phyloP scores from a whole-genome alignment of 53 echinoderm and acorn worm genomes.

The Patiria pectinifera region DNA sequence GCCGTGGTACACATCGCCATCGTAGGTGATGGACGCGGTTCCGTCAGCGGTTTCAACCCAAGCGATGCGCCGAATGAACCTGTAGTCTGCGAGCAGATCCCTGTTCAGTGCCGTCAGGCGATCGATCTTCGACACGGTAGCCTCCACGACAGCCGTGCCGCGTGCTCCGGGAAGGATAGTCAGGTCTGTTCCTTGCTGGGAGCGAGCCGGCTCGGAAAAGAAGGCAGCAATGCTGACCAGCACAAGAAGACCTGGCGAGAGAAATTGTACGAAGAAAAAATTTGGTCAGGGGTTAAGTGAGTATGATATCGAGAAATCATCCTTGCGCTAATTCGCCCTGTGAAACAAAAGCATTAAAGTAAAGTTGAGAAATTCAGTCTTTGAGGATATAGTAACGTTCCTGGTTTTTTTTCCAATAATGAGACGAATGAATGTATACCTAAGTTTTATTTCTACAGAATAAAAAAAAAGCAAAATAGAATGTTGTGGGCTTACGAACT shows the following conservation, averaged over 20 bases:
- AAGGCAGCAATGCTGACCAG: background rate
- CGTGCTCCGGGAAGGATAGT: background rate
- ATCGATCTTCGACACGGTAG: background rate
- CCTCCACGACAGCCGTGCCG: background rate
- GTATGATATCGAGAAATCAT: too few relatives aligned
- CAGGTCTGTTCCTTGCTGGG: background rate
- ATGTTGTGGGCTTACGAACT: too few relatives aligned
- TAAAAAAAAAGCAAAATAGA: too few relatives aligned
- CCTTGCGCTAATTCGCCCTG: too few relatives aligned
- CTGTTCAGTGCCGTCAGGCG: background rate
- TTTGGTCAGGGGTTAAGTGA: too few relatives aligned
- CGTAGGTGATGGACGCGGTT: background rate
- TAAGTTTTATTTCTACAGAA: too few relatives aligned
- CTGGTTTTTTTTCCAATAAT: too few relatives aligned
- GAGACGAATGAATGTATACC: too few relatives aligned
- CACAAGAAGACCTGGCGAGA: background rate
- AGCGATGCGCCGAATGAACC: slow-evolving; percentile 7
- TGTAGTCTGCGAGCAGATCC: background rate
- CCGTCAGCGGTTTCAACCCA: background rate
- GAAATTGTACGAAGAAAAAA: background rate
- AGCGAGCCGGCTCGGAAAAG: background rate
- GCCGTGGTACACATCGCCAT: background rate
- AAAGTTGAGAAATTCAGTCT: too few relatives aligned
- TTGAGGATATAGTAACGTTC: too few relatives aligned
- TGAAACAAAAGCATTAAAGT: too few relatives aligned